phyloP scores from a whole-genome alignment of 2,113 vertebrate genomes.

The Hippolais icterina region DNA sequence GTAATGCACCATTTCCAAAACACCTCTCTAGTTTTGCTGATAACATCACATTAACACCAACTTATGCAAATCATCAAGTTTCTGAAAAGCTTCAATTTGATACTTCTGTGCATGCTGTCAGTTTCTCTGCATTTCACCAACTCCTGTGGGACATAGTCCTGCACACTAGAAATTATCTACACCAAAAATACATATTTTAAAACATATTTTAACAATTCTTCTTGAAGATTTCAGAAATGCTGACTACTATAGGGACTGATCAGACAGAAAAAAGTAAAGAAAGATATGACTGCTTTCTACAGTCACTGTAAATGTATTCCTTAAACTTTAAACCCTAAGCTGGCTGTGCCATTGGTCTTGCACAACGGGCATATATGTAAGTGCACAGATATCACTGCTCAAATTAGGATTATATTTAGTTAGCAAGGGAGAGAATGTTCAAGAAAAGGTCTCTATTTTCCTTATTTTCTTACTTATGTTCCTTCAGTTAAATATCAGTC shows the following conservation, averaged over 20 bases:
- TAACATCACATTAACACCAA: background rate
- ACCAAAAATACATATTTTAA: background rate
- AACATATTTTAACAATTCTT: background rate
- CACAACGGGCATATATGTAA: background rate
- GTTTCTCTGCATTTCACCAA: background rate
- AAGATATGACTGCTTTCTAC: background rate
- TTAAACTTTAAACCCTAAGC: background rate
- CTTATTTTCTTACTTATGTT: background rate
- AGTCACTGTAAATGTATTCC: background rate
- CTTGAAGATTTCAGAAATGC: background rate
- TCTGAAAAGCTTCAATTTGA: background rate
- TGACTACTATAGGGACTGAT: background rate
- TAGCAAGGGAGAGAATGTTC: background rate
- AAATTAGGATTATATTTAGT: background rate
- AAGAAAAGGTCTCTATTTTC: background rate
- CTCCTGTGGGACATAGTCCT: background rate
- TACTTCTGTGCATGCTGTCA: background rate
- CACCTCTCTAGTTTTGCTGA: background rate
- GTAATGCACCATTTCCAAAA: background rate
- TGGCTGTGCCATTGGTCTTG: background rate
- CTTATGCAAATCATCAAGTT: background rate
- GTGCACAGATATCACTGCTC: background rate
- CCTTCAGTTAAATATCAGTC: background rate
- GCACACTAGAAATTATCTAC: background rate
- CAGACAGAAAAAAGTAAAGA: background rate